Conservation (phyloP, 2,888 invertebrate species). For the Rhagonycha lutea region DNA sequence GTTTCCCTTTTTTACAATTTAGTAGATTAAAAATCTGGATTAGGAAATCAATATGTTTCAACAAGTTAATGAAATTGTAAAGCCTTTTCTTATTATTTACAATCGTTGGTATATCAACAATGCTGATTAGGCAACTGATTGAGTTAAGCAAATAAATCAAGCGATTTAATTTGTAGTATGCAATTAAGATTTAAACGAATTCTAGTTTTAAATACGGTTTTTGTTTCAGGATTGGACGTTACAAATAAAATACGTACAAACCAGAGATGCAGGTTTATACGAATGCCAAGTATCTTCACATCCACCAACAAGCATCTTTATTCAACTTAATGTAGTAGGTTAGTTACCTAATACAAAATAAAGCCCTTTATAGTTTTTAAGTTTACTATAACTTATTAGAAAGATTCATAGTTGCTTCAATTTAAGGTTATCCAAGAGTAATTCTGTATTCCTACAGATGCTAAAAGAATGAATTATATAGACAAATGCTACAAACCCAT, state of each 20-base stretch:
- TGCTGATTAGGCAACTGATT: not conserved
- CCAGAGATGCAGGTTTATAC: conserved; percentile 83
- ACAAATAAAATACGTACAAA: conserved; percentile 87
- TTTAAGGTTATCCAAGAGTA: too few relatives aligned
- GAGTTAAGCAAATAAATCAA: not conserved
- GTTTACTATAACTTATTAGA: too few relatives aligned
- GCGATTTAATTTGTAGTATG: not conserved
- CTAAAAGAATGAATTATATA: too few relatives aligned
- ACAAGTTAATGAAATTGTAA: not conserved
- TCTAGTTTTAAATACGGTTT: not conserved
- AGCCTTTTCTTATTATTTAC: not conserved
- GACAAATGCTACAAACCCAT: too few relatives aligned
- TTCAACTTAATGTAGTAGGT: conserved; percentile 86
- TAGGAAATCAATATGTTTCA: not conserved
- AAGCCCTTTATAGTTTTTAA: not conserved
- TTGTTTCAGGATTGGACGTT: conserved; percentile 81
- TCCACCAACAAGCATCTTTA: conserved; percentile 87
- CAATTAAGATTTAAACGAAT: not conserved
- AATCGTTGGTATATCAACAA: not conserved
- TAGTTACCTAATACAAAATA: conserved; percentile 54
- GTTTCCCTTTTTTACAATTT: not conserved
- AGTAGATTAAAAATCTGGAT: not conserved
- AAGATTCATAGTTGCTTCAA: too few relatives aligned
- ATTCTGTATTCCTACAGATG: too few relatives aligned
- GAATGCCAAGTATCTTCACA: conserved; percentile 92